Conservation (phyloP, 1,140 invertebrate genomes). For the Ladona fulva region DNA sequence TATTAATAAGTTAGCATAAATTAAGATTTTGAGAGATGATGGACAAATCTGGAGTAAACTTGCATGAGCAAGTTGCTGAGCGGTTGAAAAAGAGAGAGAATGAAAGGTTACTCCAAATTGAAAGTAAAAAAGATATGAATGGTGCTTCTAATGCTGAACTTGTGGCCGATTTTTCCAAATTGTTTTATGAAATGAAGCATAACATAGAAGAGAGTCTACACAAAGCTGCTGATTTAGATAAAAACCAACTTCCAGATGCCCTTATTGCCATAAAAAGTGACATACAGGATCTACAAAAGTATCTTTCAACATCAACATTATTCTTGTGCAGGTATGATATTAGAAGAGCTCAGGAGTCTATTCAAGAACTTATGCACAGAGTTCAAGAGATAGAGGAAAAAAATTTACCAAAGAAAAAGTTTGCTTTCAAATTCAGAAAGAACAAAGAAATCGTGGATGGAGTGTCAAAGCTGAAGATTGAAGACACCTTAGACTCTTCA, state of each 20-base stretch:
- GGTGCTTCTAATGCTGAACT: neutral
- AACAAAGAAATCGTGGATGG: slow-evolving; percentile 36
- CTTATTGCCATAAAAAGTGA: slow-evolving; percentile 63
- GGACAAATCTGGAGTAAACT: neutral
- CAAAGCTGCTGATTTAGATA: slow-evolving; percentile 36
- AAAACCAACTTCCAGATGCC: slow-evolving; percentile 46
- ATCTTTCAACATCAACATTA: slow-evolving; percentile 69
- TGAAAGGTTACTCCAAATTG: neutral
- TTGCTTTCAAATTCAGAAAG: slow-evolving; percentile 70
- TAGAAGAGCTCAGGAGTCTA: slow-evolving; percentile 60
- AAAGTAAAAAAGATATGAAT: neutral
- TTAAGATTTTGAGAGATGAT: slow-evolving; percentile 1
- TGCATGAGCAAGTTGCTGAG: neutral
- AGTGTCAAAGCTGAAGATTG: slow-evolving; percentile 25
- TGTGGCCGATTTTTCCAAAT: slow-evolving; percentile 7
- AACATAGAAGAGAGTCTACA: slow-evolving; percentile 37
- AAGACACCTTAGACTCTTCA: slow-evolving; percentile 35
- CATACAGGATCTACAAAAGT: slow-evolving; percentile 67
- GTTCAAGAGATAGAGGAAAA: slow-evolving; percentile 62
- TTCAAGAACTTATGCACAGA: slow-evolving; percentile 62
- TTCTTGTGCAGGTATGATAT: slow-evolving; percentile 77
- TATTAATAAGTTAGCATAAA: neutral
- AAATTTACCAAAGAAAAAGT: slow-evolving; percentile 83
- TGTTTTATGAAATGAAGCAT: neutral
- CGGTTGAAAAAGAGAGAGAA: neutral